These are phyloP conservation scores for Megatriorchis doriae DNA, from an alignment of 2,113 vertebrate genomes.

Conservation along the genomic window DNA sequence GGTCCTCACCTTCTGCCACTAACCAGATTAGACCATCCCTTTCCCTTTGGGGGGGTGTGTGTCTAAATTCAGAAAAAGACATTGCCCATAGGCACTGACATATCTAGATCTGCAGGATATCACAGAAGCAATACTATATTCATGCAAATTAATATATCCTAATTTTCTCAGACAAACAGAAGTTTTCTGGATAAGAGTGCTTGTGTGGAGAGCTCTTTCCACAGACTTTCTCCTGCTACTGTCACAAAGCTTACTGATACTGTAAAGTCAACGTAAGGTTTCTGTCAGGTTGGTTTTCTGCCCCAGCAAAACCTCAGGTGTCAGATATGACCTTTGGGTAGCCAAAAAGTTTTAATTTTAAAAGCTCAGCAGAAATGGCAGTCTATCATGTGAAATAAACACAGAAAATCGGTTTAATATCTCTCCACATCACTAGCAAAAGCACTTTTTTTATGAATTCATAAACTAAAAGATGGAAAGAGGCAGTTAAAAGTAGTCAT, in stretches of 20 bases:
- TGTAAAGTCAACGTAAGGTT: neutral
- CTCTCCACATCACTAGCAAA: neutral
- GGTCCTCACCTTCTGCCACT: neutral
- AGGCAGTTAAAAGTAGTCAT: neutral
- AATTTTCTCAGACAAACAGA: neutral
- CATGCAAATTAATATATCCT: neutral
- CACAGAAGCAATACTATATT: neutral
- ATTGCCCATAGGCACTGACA: neutral
- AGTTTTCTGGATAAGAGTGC: neutral
- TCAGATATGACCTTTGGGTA: slow-evolving; percentile 16
- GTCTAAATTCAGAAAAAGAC: neutral
- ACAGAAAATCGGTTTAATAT: neutral
- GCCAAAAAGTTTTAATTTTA: neutral
- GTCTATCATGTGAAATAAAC: neutral
- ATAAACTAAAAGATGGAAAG: neutral
- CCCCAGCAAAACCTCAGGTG: neutral
- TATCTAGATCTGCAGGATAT: neutral
- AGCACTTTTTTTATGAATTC: neutral
- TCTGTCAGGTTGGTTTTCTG: neutral
- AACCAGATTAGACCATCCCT: neutral
- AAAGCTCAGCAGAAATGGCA: neutral
- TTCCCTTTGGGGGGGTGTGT: neutral
- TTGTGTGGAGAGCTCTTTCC: neutral
- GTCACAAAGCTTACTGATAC: neutral
- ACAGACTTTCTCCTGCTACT: neutral